Base-by-base conservation (phyloP, 2,797 vertebrate genomes). In the Ficedula albicollis region DNA sequence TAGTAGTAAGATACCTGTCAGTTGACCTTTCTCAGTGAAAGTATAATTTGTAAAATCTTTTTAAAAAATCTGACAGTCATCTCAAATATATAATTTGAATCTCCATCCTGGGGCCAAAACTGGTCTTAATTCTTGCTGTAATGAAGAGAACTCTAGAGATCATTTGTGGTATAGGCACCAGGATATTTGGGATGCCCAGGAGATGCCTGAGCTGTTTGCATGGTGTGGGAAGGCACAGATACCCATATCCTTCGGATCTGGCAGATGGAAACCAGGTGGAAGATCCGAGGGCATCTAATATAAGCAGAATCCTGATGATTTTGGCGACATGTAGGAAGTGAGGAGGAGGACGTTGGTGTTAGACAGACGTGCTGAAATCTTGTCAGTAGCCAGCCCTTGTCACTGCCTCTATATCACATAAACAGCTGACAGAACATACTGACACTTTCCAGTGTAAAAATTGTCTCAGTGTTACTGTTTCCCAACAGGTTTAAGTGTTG, bases 371-470 rank as follows among this genome's bases (percentile, higher is more conserved):
- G 81, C 59, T 95, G 87, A 92, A 92, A 85, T 87, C 52, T 58
- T 82, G 56, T 84, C 87, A 89, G 64, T 15, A 91, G 38, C 56
- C 78, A 85, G 64, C 43, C 91, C 82, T 85, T 60, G 29, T 92
- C 74, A 41, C 60, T 52, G 52, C 70, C 63, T 89, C 52, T 59
- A 1, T 48, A 43, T 77, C 72, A 74, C 12, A 70, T 41, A 89
- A 94, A 94, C 75, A 92, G 75, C 60, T 87, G 68, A 87, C 75
- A 92, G 87, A 75, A 80, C 49, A 56, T 87, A 89, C 56, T 73
- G 93, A 43, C 91, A 95, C 87, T 76, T 89, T 14, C 36, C 68
- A 74, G 32, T 63, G 84, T 67, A 91, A 93, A 95, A 96, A 85
- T 67, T 83, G 29, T 67, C 72, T 87, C 48, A 7, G 41, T 1